phyloP scores from a whole-genome alignment of 2,888 invertebrate species.

The Pilophorus perplexus region DNA sequence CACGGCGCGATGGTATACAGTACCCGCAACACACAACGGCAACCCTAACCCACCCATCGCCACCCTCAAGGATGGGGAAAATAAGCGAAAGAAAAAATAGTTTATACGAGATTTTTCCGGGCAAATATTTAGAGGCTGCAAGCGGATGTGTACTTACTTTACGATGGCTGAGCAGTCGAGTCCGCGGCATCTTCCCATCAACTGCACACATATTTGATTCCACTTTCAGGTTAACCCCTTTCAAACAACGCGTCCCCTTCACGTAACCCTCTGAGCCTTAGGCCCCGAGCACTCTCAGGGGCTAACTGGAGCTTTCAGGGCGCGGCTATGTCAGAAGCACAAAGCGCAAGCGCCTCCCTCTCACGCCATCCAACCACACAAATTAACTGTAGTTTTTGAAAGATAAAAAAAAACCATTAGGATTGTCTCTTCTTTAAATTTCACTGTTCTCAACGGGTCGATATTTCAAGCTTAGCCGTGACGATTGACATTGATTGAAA shows the following conservation, averaged over 20 bases:
- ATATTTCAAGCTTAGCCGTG: too few species aligned
- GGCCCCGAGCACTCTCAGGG: conserved; percentile 41
- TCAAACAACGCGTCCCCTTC: conserved; percentile 38
- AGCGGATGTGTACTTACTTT: conserved; percentile 20
- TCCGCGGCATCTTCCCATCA: conserved; percentile 33
- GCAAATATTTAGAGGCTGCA: not conserved
- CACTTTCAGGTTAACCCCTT: conserved; percentile 37
- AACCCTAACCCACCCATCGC: conserved; percentile 26
- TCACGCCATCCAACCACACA: conserved; percentile 34
- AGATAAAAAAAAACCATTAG: too few species aligned
- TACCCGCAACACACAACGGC: conserved; percentile 36
- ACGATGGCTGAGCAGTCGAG: conserved; percentile 13
- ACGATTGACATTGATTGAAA: too few species aligned
- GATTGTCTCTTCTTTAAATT: too few species aligned
- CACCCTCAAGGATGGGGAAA: conserved; percentile 12
- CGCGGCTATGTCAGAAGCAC: conserved; percentile 31
- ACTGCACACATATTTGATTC: conserved; percentile 30
- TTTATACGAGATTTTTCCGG: not conserved
- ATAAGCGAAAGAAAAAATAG: not conserved
- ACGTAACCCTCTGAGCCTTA: conserved; percentile 40
- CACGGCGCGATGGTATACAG: conserved; percentile 31
- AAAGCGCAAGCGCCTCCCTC: conserved; percentile 29
- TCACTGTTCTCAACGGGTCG: too few species aligned
- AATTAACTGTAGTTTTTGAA: conserved; percentile 32
- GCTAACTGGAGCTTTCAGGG: conserved; percentile 41